Base-by-base conservation (phyloP, 2,888 invertebrate species). In the Ophioninae sp. region DNA sequence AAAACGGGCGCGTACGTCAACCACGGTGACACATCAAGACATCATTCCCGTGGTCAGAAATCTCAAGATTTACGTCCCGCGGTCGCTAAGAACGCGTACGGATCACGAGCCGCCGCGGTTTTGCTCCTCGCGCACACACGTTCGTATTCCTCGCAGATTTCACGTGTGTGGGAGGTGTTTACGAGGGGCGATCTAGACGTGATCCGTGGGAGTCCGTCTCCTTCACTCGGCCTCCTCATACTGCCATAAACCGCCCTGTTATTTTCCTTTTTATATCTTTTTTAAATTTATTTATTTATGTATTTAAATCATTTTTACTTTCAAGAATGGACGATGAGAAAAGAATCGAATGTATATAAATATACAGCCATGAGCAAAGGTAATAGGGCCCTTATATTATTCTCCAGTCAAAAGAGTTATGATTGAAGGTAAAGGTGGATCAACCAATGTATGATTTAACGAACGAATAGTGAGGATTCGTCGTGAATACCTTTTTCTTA, bases 21-120 rank as follows among this genome's bases (percentile, higher is more conserved):
- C 82, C 62, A 79, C 82, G 78, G 84, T 86, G 88, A 88, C 87
- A 87, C 89, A 90, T 89, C 89, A 90, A 90, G 90, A 90, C 90
- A 89, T 90, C 90, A 90, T 85, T 87, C 86, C 59, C 76, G 83
- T 80, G 82, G 82, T 82, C 88, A 82, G 85, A 88, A 89, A 88
- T 86, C 86, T 82, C 74, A 72, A 82, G 82, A 82, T 83, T 84
- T 84, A 85, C 79, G 83, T 72, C 41, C 30, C 44, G 8, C 23
- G 79, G 73, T 79, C 50, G 76, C 61, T 44, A 50, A 44, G 6
- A 73, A 73, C 23, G 39, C 41, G 44, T 57, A 64, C 61, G 74
- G 50, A 69, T 74, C 65, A 67, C 20, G 50, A 78, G 73, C 68
- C 73, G 73, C 64, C 81, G 59, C 57, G 68, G n/a, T 70, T 23